Conservation (phyloP, 2,888 invertebrate species). For the Drosophila kokeensis region DNA sequence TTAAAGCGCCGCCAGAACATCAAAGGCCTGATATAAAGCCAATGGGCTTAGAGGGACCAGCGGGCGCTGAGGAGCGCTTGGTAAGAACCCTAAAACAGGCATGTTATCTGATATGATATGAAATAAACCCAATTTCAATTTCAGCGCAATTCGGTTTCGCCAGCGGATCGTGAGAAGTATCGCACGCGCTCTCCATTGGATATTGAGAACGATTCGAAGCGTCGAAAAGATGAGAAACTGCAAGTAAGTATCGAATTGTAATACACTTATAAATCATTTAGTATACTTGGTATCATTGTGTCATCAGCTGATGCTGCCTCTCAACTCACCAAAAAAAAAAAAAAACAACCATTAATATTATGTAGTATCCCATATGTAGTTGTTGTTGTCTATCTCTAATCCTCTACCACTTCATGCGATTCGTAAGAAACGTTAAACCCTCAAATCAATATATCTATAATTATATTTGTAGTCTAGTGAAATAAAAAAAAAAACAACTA, state of each 20-base stretch:
- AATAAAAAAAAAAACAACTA: conserved; percentile 27
- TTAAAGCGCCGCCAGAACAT: conserved; percentile 85
- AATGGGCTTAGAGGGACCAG: conserved; percentile 86
- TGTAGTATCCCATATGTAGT: conserved; percentile 59
- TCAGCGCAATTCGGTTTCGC: conserved; percentile 92
- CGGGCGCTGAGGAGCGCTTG: conserved; percentile 87
- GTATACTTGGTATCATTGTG: conserved; percentile 50
- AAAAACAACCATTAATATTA: conserved; percentile 23
- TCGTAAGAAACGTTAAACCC: conserved; percentile 22
- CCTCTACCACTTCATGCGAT: conserved; percentile 44
- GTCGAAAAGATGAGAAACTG: conserved; percentile 94
- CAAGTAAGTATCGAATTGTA: conserved; percentile 88
- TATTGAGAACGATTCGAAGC: conserved; percentile 90
- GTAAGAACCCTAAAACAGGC: conserved; percentile 79
- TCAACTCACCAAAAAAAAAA: conserved; percentile 70
- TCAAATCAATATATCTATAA: conserved; percentile 33
- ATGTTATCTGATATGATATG: not conserved
- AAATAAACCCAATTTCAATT: conserved; percentile 34
- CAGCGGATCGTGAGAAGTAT: conserved; percentile 93
- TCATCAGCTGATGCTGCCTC: conserved; percentile 68
- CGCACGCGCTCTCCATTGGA: conserved; percentile 92
- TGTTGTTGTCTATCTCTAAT: conserved; percentile 48
- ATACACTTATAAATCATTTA: conserved; percentile 20
- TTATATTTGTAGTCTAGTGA: conserved; percentile 44
- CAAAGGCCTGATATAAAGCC: conserved; percentile 85